These are phyloP conservation scores for Trachelus iudaicus DNA, from an alignment of 2,888 invertebrate genomes.

Conservation along the genomic window DNA sequence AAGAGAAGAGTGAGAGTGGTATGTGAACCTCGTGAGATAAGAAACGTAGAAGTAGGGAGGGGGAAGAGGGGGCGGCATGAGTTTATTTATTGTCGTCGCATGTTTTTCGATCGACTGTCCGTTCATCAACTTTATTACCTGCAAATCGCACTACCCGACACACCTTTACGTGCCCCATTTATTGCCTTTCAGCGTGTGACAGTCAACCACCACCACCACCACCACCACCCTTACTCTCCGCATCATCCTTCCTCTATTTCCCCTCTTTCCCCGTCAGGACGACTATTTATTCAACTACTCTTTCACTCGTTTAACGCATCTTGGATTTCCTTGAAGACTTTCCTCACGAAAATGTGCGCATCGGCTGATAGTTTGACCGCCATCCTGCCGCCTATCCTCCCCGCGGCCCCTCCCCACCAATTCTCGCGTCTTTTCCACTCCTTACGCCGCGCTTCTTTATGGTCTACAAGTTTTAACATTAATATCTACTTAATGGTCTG, in stretches of 20 bases:
- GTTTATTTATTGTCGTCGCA: neutral
- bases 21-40: neutral
- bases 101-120: neutral
- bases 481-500: slow-evolving; percentile 21
- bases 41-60: neutral
- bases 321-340: neutral
- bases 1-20: neutral
- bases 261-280: neutral
- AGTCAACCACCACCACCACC: neutral
- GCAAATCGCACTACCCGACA: neutral
- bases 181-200: neutral
- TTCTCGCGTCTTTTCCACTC: neutral
- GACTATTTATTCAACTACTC: neutral
- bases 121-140: neutral
- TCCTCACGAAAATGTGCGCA: neutral
- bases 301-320: neutral
- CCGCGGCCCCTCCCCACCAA: no score
- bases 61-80: neutral
- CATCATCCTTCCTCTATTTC: neutral
- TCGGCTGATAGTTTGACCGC: neutral
- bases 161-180: neutral
- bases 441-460: neutral
- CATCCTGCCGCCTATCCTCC: no score
- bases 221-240: neutral
- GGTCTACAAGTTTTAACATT: slow-evolving; percentile 16